These are phyloP conservation scores for Bombus sylvicola DNA, from an alignment of 1,140 invertebrate genomes.

Conservation along the genomic window DNA sequence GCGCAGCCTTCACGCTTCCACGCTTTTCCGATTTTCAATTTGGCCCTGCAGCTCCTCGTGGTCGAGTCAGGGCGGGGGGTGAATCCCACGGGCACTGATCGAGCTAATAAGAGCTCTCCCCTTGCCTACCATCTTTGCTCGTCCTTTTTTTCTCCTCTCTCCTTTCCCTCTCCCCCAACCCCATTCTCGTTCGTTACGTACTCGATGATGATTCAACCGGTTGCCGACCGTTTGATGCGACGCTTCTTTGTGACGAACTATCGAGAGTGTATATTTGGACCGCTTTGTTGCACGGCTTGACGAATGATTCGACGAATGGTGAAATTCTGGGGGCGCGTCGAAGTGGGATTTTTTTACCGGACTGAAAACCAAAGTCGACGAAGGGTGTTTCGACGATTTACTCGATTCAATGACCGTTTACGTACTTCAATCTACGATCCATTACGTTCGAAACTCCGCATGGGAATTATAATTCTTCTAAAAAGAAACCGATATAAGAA, in stretches of 20 bases:
- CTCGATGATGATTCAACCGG: conserved; percentile 45
- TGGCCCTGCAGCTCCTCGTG: background rate
- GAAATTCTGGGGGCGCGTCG: background rate
- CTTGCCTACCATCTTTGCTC: background rate
- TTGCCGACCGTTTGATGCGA: background rate
- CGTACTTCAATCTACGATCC: background rate
- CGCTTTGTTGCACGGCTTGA: background rate
- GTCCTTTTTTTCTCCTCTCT: background rate
- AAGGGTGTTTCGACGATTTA: background rate
- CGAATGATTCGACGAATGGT: background rate
- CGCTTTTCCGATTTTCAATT: conserved; percentile 61
- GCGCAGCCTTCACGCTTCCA: conserved; percentile 52
- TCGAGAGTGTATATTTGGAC: background rate
- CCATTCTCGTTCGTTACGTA: too few relatives aligned
- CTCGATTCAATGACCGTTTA: background rate
- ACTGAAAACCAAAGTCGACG: background rate
- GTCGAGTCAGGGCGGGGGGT: background rate
- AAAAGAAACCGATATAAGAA: background rate
- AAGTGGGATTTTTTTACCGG: background rate
- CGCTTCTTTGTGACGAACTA: background rate
- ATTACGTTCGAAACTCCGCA: background rate
- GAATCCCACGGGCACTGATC: conserved; percentile 43
- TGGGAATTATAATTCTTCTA: background rate
- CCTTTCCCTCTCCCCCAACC: background rate
- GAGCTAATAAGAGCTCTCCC: conserved; percentile 29